Evolutionary conservation across 2,888 invertebrate species (phyloP), one percentile per base, ranked within the genome.

Genomic region (Lasioglossum morio): DNA sequence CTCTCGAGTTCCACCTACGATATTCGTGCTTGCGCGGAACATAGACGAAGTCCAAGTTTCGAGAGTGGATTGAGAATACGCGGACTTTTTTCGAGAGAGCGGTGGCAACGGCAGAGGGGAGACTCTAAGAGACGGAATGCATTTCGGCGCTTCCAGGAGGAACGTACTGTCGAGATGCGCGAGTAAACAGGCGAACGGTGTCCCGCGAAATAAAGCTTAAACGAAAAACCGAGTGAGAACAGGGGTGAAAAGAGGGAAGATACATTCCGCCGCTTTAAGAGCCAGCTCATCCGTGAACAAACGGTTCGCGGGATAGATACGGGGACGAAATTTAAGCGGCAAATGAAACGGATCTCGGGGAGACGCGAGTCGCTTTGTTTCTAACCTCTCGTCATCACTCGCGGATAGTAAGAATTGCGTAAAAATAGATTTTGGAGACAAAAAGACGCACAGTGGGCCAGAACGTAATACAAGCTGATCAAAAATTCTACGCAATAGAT

Each of bases 31-130:
- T 48, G 77, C 85, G 81, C 79, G 48, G 66, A 76, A n/a, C 81
- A 48, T 77, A 77, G 70, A 86, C 81, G 79, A 77, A 82, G 81
- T 84, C 83, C 77, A 81, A 87, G 79, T 70, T 57, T 76, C 75
- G 40, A 48, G 79, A 90, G 90, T 91, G 91, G 88, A 92, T 91
- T 88, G 91, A 89, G 83, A 85, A 72, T 57, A 72, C 72, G 74
- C 69, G 48, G 72, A 70, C 74, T 77, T 77, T 84, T 75, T 66
- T 79, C 63, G 79, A 73, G 74, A 74, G 34, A 60, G 80, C 72
- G 73, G 70, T n/a, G n/a, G n/a, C n/a, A n/a, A n/a, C 30, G 72
- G 72, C 12, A 34, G n/a, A 16, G 53, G 53, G 69, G 48, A 37
- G 43, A 72, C 16, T 81, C 16, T 27, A 19, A 84, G 72, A 30